phyloP scores from a whole-genome alignment of 2,797 vertebrate genomes.

The Gallinago nigripennis region DNA sequence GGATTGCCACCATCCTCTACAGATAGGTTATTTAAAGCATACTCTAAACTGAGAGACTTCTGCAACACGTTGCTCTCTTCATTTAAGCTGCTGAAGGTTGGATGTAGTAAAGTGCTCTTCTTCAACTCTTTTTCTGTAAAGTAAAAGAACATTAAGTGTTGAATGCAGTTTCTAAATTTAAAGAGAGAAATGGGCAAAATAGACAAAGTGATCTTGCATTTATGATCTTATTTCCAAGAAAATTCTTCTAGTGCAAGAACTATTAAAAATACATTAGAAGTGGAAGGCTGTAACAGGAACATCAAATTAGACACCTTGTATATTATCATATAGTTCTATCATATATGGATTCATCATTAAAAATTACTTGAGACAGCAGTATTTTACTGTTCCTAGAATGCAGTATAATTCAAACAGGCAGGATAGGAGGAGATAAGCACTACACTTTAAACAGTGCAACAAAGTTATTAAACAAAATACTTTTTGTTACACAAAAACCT shows the following conservation, averaged over 20 bases:
- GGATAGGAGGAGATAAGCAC: neutral
- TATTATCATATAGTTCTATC: neutral
- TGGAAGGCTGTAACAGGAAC: neutral
- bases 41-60: constrained; percentile 58
- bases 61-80: constrained; percentile 77
- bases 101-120: constrained; percentile 62
- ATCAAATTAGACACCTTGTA: neutral
- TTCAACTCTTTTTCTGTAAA: constrained; percentile 76
- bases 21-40: constrained; percentile 61
- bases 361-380: neutral
- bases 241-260: neutral
- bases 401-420: neutral
- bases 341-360: neutral
- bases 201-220: neutral
- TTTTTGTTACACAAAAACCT: neutral
- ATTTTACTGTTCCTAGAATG: neutral
- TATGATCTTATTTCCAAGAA: neutral
- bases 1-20: constrained; percentile 37
- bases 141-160: neutral
- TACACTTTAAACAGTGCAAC: neutral
- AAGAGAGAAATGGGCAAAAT: neutral
- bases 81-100: constrained; percentile 70
- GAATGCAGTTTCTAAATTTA: neutral
- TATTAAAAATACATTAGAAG: neutral
- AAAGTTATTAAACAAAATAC: neutral